Evolutionary conservation across 2,888 invertebrate species (phyloP).

Genomic region (Coenonympha arcania): DNA sequence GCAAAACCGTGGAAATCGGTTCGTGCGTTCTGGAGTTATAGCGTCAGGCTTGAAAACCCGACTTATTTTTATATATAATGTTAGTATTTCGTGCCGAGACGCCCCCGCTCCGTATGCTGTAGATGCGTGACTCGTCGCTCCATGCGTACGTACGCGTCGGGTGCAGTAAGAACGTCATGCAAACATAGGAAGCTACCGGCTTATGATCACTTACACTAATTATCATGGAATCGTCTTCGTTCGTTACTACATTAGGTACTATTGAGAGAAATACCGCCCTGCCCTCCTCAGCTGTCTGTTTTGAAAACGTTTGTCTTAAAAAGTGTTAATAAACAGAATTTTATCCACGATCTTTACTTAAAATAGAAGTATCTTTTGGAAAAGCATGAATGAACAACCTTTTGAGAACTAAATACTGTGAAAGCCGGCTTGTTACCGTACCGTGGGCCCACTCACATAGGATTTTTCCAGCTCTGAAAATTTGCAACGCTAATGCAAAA

Average conservation of each 20-base stretch:
- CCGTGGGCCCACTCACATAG: neutral
- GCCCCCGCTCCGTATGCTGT: no score
- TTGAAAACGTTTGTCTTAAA: neutral
- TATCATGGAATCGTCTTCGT: neutral
- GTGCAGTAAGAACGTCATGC: slow-evolving; percentile 39
- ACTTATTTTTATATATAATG: no score
- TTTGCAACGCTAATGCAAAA: neutral
- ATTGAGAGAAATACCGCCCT: neutral
- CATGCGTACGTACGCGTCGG: no score
- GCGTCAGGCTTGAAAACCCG: no score
- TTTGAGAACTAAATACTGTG: no score
- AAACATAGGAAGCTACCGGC: slow-evolving; percentile 53
- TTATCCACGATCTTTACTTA: neutral
- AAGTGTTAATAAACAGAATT: neutral
- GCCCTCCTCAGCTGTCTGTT: neutral
- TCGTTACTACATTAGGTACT: slow-evolving; percentile 1
- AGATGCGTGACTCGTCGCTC: no score
- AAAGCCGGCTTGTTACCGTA: no score
- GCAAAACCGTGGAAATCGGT: no score
- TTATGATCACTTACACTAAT: slow-evolving; percentile 61
- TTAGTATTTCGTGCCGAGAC: no score
- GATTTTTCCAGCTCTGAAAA: neutral
- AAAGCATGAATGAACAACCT: no score
- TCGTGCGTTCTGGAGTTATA: no score
- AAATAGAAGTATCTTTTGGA: neutral